These are phyloP conservation scores for Cossypha heuglini DNA, from an alignment of 2,797 vertebrate species.

Conservation along the genomic window DNA sequence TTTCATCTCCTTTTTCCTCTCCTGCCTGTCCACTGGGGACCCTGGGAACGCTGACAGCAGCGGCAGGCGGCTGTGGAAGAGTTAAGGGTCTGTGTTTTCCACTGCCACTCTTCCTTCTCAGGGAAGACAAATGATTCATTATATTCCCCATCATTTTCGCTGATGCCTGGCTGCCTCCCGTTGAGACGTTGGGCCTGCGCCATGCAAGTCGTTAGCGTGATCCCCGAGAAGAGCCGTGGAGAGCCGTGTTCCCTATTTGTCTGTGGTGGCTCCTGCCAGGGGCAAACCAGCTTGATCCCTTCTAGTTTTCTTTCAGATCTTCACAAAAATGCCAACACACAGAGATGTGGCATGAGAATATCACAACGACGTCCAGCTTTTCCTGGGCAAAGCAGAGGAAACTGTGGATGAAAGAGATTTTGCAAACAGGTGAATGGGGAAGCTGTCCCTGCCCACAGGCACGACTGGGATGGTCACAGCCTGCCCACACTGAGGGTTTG, in stretches of 20 bases:
- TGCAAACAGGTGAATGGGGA: accelerated
- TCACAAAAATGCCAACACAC: not conserved
- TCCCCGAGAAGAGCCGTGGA: not conserved
- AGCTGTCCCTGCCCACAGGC: not conserved
- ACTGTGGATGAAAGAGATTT: not conserved
- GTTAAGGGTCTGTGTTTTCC: conserved; percentile 14
- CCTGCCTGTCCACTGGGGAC: not conserved
- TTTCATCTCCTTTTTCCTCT: not conserved
- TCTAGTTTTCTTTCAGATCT: not conserved
- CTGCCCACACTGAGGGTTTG: accelerated
- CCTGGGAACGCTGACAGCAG: not conserved
- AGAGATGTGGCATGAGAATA: not conserved
- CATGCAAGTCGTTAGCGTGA: not conserved
- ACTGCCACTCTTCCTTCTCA: not conserved
- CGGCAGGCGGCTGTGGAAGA: not conserved
- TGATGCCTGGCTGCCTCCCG: conserved; percentile 56
- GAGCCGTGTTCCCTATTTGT: not conserved
- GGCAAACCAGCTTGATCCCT: not conserved
- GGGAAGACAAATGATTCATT: conserved; percentile 63
- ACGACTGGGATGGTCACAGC: accelerated
- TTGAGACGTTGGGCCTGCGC: conserved; percentile 14
- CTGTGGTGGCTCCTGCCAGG: conserved; percentile 15
- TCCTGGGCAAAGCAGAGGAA: not conserved
- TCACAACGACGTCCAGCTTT: accelerated
- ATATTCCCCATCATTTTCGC: conserved; percentile 43